Percentiles rank a stretch among this genome's conserved stretches.
phyloP scores from a whole-genome alignment of 2,888 invertebrate genomes.

The Oligia latruncula region DNA sequence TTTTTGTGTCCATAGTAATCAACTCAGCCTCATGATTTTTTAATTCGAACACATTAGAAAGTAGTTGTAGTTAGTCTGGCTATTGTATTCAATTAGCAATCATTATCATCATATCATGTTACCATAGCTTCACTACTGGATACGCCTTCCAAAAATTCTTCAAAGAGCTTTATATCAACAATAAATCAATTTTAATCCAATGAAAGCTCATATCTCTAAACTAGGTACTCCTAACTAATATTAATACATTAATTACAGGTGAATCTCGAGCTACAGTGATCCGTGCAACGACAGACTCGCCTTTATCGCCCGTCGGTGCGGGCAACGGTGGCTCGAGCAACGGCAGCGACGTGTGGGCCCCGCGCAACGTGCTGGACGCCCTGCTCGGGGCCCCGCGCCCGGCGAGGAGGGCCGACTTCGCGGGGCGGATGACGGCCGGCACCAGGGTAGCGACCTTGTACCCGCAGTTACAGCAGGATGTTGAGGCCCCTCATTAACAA shows the following conservation, averaged over 20 bases:
- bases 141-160: not conserved
- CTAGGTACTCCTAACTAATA: too few species aligned
- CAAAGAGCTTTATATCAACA: not conserved
- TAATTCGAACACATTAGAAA: not conserved
- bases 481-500: constrained; percentile 78
- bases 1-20: not conserved
- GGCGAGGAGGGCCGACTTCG: constrained; percentile 90
- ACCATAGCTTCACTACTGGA: not conserved
- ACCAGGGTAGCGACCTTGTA: constrained; percentile 93
- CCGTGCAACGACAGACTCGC: constrained; percentile 95
- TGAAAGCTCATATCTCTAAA: not conserved
- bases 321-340: constrained; percentile 74
- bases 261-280: constrained; percentile 86
- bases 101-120: not conserved
- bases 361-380: constrained; percentile 89
- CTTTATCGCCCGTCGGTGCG: constrained; percentile 94
- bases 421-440: constrained; percentile 92
- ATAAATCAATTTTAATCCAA: not conserved
- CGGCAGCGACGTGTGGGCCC: constrained; percentile 82
- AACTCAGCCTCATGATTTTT: not conserved
- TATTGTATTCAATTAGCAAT: not conserved
- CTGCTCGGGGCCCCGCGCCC: constrained; percentile 88
- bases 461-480: constrained; percentile 91
- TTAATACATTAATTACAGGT: constrained; percentile 72
- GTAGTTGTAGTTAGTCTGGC: constrained; percentile 24